Evolutionary conservation across 92 coral and sea anemone genomes (phyloP).

Genomic region (Porites evermanni): DNA sequence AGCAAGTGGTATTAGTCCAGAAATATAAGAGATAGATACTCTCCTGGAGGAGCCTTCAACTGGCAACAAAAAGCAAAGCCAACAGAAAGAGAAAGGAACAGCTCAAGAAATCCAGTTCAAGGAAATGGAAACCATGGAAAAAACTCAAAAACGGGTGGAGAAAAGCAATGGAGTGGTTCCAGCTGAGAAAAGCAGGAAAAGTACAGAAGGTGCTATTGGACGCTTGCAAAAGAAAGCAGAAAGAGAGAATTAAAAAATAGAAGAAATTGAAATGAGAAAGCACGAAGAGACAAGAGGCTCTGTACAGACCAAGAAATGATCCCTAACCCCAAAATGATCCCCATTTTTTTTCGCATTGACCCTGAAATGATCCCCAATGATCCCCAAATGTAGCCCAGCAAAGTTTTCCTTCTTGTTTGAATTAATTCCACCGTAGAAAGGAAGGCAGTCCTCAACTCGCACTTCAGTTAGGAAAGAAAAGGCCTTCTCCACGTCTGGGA

Average conservation of each 20-base stretch:
- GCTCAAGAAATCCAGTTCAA: constrained; percentile 27
- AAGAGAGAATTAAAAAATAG: constrained; percentile 21
- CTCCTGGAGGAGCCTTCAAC: constrained; percentile 36
- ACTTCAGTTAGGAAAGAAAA: too few species aligned
- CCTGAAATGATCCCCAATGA: too few species aligned
- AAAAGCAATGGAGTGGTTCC: constrained; percentile 28
- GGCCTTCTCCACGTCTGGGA: too few species aligned
- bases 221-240: constrained; percentile 22
- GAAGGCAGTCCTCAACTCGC: too few species aligned
- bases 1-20: constrained; percentile 46
- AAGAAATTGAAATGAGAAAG: constrained; percentile 30
- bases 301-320: neutral
- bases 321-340: too few species aligned
- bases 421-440: too few species aligned
- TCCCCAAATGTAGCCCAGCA: too few species aligned
- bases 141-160: constrained; percentile 30
- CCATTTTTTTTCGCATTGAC: too few species aligned
- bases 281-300: constrained; percentile 22
- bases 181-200: constrained; percentile 39
- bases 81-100: constrained; percentile 15
- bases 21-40: constrained; percentile 34
- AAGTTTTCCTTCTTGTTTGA: too few species aligned
- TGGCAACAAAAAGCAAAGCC: constrained; percentile 16
- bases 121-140: constrained; percentile 48
- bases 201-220: constrained; percentile 25